A percentile compares a stretch with the other conserved stretches of the same genome.
Evolutionary conservation across 2,797 vertebrate genomes (phyloP).

Genomic region (Sciaenops ocellatus): DNA sequence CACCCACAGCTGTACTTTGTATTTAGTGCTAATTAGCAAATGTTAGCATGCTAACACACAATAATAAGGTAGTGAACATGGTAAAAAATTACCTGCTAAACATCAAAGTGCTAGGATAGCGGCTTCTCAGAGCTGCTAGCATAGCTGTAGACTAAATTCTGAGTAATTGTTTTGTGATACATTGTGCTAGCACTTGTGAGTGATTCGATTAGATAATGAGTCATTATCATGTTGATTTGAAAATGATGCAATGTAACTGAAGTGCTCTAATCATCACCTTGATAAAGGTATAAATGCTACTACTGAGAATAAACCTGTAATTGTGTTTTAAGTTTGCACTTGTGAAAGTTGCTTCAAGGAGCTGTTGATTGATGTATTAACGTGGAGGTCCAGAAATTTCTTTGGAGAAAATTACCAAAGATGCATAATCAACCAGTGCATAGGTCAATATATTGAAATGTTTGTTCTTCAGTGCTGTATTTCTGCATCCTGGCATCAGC

Average conservation of each 20-base stretch:
- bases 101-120: neutral
- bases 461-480: slow-evolving; percentile 12
- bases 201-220: neutral
- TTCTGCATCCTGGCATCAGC: slow-evolving; percentile 17
- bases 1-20: neutral
- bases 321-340: neutral
- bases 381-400: neutral
- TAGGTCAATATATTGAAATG: neutral
- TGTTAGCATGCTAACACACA: too few relatives aligned
- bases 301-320: neutral
- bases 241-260: neutral
- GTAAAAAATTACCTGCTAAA: neutral
- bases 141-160: neutral
- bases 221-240: slow-evolving; percentile 25
- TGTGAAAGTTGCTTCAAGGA: neutral
- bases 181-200: neutral
- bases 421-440: neutral
- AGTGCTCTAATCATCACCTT: slow-evolving; percentile 12
- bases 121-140: neutral
- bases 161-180: neutral
- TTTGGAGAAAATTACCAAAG: neutral
- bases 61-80: neutral
- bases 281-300: neutral
- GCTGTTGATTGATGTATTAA: neutral
- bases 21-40: neutral